Evolutionary conservation across 2,113 vertebrate genomes (phyloP), one percentile per base, ranked within the genome.

Genomic region (Crotalus helleri): DNA sequence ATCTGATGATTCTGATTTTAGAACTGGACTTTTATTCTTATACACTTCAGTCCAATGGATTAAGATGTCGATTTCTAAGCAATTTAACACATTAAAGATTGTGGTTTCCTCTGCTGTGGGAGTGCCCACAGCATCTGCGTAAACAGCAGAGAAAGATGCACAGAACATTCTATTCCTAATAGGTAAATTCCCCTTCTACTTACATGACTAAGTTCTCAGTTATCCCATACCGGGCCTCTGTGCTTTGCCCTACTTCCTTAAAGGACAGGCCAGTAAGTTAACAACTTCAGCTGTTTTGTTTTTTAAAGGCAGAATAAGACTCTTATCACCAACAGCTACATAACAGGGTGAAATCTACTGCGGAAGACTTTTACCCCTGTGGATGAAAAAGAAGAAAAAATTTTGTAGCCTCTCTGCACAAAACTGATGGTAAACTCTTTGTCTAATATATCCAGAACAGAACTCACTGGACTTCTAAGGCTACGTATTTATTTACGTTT

Each of bases 161-260:
- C 19, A 90, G 55, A 93, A 93, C 74, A 19, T 90, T 59, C 85
- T 12, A 55, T 93, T 86, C 69, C 88, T 49, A 24, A 21, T 86
- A 90, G 69, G 89, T 61, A 90, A 90, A 86, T 86, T 86, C 55
- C 74, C 88, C 74, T 86, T 58, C 55, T 85, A 53, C 44, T 90
- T 55, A 85, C 90, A 74, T 93, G 69, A 90, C 74, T 51, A 81
- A 26, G 53, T 88, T 90, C 69, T 93, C 54, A 33, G 88, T 46
- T 93, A 13, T 85, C 92, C 92, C 92, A 61, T 3, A 53, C 24
- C 21, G 11, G 92, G 92, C 92, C 88, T 53, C 88, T 51, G 87
- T 58, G 88, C 69, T 89, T 85, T 90, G 55, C 55, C 55, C 74
- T 86, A 21, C 69, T 61, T 93, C 88, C 92, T 57, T 85, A 61